Base-by-base conservation (phyloP, 2,113 vertebrate species). In the Oplegnathus fasciatus region DNA sequence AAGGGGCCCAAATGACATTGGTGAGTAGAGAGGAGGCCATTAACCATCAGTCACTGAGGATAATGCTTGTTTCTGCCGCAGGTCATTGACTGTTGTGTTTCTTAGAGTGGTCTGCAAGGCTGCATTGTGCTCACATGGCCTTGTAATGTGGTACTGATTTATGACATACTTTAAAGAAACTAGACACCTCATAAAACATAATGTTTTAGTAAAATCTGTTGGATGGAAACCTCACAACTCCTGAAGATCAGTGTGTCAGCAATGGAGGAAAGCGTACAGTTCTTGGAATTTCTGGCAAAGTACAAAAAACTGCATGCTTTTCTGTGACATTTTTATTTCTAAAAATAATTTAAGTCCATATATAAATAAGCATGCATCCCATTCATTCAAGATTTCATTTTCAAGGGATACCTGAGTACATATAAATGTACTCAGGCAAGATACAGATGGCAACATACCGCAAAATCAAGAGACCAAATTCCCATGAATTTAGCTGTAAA, bases 1-100 rank as follows among this genome's bases (percentile, higher is more conserved):
- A 40, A 57, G 0, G 26, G 7, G 73, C 8, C 18, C 22, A 42
- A 8, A 4, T 44, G n/a, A 79, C 2, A 60, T 24, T 26, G 22
- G 20, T 32, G 6, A 72, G 52, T 24, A 40, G 24, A 50, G 37
- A 65, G 24, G 28, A 22, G 42, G 15, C 66, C 42, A 52, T 46
- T 0, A 44, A 17, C 32, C 22, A 28, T 55, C 48, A 20, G 24
- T 58, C 14, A 48, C 22, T 70, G 55, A 55, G 20, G 32, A 61
- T 75, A 40, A 75, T 58, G 37, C 58, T 71, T 2, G 18, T 81
- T 62, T 80, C 37, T 54, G 55, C 55, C 0, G 0, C 17, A 14
- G 26, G 62, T 67, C 54, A 60, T 60, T 62, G 44, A 61, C 42
- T 48, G 10, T 15, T 58, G 28, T 66, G 44, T 72, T 61, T 80